phyloP scores from a whole-genome alignment of 2,888 invertebrate species.

The Belgica antarctica region DNA sequence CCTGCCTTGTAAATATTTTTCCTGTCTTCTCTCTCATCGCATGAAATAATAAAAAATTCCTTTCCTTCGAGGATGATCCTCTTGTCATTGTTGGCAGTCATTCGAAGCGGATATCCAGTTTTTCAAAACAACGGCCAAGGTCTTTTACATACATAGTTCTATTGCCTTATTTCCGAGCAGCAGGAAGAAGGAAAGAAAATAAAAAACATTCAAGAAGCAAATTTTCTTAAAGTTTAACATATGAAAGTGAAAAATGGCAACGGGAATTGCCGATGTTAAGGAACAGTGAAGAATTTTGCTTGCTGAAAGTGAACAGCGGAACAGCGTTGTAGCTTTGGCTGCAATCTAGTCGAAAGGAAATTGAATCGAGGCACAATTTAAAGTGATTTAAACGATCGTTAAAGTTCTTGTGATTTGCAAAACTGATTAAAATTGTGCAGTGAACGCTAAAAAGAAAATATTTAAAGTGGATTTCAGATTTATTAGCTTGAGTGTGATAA shows the following conservation, averaged over 20 bases:
- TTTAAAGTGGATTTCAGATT: too few relatives aligned
- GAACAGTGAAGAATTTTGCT: neutral
- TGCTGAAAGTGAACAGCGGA: neutral
- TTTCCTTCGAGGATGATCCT: slow-evolving; percentile 41
- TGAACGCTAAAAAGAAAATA: too few relatives aligned
- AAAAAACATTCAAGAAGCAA: slow-evolving; percentile 10
- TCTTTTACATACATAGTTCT: slow-evolving; percentile 42
- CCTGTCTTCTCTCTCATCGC: slow-evolving; percentile 24
- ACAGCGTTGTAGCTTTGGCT: too few relatives aligned
- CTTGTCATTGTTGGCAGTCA: slow-evolving; percentile 43
- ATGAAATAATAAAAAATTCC: slow-evolving; percentile 28
- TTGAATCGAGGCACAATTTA: too few relatives aligned
- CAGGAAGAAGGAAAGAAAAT: neutral
- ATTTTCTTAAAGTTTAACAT: slow-evolving; percentile 23
- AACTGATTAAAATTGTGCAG: too few relatives aligned
- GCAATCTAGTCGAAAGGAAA: too few relatives aligned
- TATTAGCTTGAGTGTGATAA: too few relatives aligned
- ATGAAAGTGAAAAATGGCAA: slow-evolving; percentile 41
- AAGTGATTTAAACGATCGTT: too few relatives aligned
- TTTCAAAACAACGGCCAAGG: slow-evolving; percentile 44
- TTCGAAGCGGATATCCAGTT: slow-evolving; percentile 44
- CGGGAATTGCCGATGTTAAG: neutral
- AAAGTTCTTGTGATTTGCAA: too few relatives aligned
- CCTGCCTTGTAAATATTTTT: slow-evolving; percentile 28
- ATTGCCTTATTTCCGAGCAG: slow-evolving; percentile 40